Evolutionary conservation across 2,888 invertebrate species (phyloP), one percentile per base, ranked within the genome.

Genomic region (Plagiodera versicolora): DNA sequence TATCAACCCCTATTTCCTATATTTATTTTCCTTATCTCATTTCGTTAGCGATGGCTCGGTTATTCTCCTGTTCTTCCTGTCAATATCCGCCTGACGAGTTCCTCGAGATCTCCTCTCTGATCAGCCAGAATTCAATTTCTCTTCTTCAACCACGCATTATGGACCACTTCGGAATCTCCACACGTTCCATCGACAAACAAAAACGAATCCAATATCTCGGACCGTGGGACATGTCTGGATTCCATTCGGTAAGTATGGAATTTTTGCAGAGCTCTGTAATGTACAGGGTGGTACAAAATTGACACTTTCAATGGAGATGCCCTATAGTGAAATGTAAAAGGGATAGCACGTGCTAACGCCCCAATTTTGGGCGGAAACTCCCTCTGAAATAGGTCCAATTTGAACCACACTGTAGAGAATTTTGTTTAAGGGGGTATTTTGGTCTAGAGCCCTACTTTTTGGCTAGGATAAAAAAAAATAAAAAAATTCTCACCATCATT

Each of bases 21-120:
- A 83, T 83, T 83, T 83, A 80, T 82, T 80, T 82, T 83, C 81
- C 81, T 77, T 75, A 75, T 77, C 76, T 76, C 74, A 75, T 75
- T 75, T 75, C 70, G 72, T 70, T 68, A 69, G 71, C 73, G 72
- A 72, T 82, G 83, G 83, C 84, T 84, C n/a, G n/a, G n/a, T n/a
- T n/a, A n/a, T n/a, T n/a, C n/a, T n/a, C n/a, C n/a, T 84, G 84
- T 84, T 83, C 74, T 72, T 69, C 69, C 73, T 75, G 77, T 79
- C 77, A 78, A 79, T 78, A 77, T 76, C 76, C 77, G 76, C 65
- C 70, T 67, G 66, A 67, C 68, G 70, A 69, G 60, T 68, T 69
- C 47, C 51, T 72, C 71, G 72, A 73, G 72, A 70, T 65, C 63
- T 65, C 63, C 63, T 65, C 18, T n/a, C 35, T 35, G 19, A 39